Percentiles rank a stretch among this genome's conserved stretches.
These are phyloP conservation scores for Aptenodytes patagonicus DNA, from an alignment of 2,113 vertebrate genomes.

Conservation along the genomic window DNA sequence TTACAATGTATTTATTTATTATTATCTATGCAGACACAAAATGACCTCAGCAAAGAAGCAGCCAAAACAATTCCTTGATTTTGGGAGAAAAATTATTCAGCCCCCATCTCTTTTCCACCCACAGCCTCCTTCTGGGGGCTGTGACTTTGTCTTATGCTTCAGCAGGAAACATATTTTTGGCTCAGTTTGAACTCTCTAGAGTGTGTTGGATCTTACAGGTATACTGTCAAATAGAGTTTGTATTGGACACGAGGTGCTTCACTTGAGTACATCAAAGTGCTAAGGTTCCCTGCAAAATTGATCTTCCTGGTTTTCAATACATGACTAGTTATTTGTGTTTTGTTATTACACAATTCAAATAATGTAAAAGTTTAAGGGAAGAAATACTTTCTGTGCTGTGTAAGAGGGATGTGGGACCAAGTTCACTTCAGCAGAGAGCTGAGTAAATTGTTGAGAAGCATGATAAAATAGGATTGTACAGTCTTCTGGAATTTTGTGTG, in stretches of 20 bases:
- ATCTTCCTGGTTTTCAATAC: not conserved
- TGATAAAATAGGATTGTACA: not conserved
- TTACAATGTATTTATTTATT: conserved; percentile 37
- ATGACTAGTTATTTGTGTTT: not conserved
- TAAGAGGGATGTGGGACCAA: not conserved
- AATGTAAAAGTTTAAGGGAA: not conserved
- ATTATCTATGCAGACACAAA: not conserved
- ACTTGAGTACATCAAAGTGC: not conserved
- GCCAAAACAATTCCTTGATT: conserved; percentile 2
- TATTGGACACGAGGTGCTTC: not conserved
- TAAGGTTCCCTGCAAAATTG: not conserved
- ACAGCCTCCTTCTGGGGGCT: not conserved
- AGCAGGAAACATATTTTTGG: not conserved
- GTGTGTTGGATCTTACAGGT: not conserved
- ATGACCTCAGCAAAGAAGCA: not conserved
- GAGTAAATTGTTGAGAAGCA: not conserved
- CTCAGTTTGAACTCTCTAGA: not conserved
- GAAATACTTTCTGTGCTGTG: not conserved
- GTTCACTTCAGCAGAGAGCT: not conserved
- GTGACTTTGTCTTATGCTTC: not conserved
- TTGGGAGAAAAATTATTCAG: not conserved
- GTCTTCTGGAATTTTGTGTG: not conserved
- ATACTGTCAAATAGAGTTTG: not conserved
- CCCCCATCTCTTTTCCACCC: not conserved
- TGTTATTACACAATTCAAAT: not conserved